These are phyloP conservation scores for Luffia ferchaultella DNA, from an alignment of 2,888 invertebrate genomes.

Conservation along the genomic window DNA sequence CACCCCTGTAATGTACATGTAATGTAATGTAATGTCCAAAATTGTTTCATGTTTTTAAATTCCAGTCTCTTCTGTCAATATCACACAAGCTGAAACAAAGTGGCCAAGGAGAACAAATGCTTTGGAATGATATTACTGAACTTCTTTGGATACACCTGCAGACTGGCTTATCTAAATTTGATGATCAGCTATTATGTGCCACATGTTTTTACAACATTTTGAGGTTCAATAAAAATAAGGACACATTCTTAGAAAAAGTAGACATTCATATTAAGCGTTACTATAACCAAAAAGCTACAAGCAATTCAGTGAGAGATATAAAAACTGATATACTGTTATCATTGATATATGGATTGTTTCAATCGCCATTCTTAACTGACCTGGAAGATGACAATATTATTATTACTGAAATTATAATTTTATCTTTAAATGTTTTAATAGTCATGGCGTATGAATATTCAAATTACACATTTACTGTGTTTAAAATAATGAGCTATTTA, in stretches of 20 bases:
- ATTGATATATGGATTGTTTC: constrained; percentile 52
- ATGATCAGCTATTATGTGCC: constrained; percentile 47
- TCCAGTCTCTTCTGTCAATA: not conserved
- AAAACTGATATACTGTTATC: constrained; percentile 28
- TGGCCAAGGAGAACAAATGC: constrained; percentile 8
- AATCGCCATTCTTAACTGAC: constrained; percentile 34
- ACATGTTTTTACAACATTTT: constrained; percentile 45
- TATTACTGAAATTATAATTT: constrained; percentile 21
- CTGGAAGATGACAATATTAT: constrained; percentile 7
- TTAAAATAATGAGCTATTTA: constrained; percentile 53
- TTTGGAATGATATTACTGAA: constrained; percentile 26
- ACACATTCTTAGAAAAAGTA: not conserved
- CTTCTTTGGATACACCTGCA: constrained; percentile 36
- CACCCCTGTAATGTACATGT: too few relatives aligned
- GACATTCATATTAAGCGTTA: not conserved
- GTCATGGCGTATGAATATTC: constrained; percentile 55
- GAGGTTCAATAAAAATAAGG: constrained; percentile 10
- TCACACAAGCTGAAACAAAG: not conserved
- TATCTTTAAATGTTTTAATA: constrained; percentile 30
- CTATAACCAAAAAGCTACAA: not conserved
- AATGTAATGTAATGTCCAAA: too few relatives aligned
- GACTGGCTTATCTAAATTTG: constrained; percentile 30
- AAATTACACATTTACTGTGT: constrained; percentile 55
- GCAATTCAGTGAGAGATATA: constrained; percentile 11
- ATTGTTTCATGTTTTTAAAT: not conserved